Percentiles rank a stretch among this genome's conserved stretches.
Evolutionary conservation across 2,888 invertebrate genomes (phyloP).

Genomic region (Plutella xylostella): DNA sequence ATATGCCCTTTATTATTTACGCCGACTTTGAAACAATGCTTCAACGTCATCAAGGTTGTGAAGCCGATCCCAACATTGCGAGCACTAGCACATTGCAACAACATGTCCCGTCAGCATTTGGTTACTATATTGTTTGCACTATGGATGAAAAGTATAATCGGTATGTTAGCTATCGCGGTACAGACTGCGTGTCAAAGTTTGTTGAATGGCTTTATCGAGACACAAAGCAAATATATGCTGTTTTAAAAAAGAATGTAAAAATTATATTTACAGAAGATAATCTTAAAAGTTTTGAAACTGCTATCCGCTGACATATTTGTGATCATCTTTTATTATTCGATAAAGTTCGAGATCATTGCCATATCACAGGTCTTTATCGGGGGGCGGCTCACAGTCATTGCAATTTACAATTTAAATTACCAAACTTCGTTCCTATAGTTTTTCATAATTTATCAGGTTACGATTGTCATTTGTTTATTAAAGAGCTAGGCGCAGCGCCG

Average conservation of each 20-base stretch:
- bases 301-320: slow-evolving; percentile 4
- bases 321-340: neutral
- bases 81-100: neutral
- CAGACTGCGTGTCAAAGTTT: slow-evolving; percentile 7
- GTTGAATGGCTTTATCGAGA: slow-evolving; percentile 3
- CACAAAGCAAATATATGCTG: neutral
- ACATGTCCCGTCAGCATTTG: slow-evolving; percentile 5
- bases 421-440: neutral
- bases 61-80: neutral
- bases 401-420: slow-evolving; percentile 1
- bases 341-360: slow-evolving; percentile 4
- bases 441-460: neutral
- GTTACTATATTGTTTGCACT: neutral
- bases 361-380: slow-evolving; percentile 1
- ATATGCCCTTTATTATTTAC: slow-evolving; percentile 8
- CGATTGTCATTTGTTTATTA: neutral
- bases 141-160: slow-evolving; percentile 3
- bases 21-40: slow-evolving; percentile 12
- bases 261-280: slow-evolving; percentile 1
- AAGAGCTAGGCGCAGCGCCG: neutral
- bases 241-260: neutral
- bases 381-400: slow-evolving; percentile 5
- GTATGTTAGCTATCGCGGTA: slow-evolving; percentile 5
- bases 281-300: neutral
- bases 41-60: neutral